Percentiles rank a stretch among this genome's conserved stretches.
phyloP scores from a whole-genome alignment of 2,113 vertebrate species.

The Oncorhynchus tshawytscha region DNA sequence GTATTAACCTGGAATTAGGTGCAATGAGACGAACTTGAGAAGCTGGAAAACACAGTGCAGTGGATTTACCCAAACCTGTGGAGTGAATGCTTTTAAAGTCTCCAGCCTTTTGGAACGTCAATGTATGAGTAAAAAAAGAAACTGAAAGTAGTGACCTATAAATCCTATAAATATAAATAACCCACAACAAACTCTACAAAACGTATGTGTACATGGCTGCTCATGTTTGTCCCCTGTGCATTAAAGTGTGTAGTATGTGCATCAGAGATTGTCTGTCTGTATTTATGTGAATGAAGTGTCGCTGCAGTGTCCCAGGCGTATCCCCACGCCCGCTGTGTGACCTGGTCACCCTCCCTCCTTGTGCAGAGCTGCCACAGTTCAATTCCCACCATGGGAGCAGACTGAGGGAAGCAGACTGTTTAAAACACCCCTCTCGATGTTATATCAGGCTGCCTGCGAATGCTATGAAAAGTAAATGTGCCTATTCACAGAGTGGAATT shows the following conservation, averaged over 20 bases:
- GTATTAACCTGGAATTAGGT: not conserved
- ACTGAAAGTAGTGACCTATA: not conserved
- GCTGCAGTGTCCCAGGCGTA: not conserved
- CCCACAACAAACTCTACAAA: not conserved
- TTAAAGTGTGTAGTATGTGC: not conserved
- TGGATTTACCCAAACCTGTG: not conserved
- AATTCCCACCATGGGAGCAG: not conserved
- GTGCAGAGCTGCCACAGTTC: not conserved
- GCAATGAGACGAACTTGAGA: not conserved
- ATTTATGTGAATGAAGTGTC: not conserved
- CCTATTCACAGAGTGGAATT: not conserved
- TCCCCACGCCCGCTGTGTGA: not conserved
- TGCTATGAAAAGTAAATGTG: not conserved
- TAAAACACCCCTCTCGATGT: not conserved
- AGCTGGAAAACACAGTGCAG: not conserved
- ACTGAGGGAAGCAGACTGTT: conserved; percentile 6
- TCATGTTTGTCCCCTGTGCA: not conserved
- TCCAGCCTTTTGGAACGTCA: not conserved
- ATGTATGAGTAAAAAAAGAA: not conserved
- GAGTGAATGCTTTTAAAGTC: not conserved
- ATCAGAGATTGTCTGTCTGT: not conserved
- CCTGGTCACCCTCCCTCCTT: not conserved
- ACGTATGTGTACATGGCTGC: not conserved
- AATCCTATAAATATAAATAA: not conserved
- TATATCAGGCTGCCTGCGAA: not conserved